Evolutionary conservation across 2,888 invertebrate genomes (phyloP).

Genomic region (Platycheirus albimanus): DNA sequence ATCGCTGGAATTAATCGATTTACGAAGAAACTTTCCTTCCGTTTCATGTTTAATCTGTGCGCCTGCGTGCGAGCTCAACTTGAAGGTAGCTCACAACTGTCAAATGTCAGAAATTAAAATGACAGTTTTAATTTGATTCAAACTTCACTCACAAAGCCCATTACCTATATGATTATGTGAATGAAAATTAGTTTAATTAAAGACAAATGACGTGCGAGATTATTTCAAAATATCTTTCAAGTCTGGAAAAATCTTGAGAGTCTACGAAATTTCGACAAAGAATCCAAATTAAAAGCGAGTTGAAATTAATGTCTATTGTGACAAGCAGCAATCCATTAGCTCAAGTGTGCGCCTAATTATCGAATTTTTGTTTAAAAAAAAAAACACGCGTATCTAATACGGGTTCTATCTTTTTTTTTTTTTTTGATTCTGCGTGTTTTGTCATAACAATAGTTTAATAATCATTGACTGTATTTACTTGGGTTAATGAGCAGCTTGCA

Average conservation of each 20-base stretch:
- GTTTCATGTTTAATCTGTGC: constrained; percentile 21
- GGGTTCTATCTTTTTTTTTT: background rate
- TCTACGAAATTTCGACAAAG: background rate
- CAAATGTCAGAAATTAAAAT: constrained; percentile 50
- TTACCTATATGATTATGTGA: constrained; percentile 1
- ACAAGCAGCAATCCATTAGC: constrained; percentile 63
- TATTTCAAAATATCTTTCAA: background rate
- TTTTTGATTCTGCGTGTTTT: too few relatives aligned
- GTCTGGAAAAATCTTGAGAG: constrained; percentile 1
- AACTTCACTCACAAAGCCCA: background rate
- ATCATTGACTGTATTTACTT: constrained; percentile 67
- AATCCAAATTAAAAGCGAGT: constrained; percentile 22
- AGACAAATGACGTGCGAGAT: constrained; percentile 35
- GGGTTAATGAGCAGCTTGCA: constrained; percentile 72
- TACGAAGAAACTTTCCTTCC: constrained; percentile 46
- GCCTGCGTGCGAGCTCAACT: background rate
- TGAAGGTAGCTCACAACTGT: constrained; percentile 4
- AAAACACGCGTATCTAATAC: background rate
- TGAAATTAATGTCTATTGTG: constrained; percentile 58
- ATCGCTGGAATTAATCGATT: constrained; percentile 61
- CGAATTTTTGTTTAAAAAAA: constrained; percentile 47
- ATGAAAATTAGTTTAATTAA: constrained; percentile 44
- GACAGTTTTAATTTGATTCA: constrained; percentile 39
- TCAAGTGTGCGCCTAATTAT: constrained; percentile 72
- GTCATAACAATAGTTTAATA: constrained; percentile 52